These are phyloP conservation scores for Calliopum simillimum DNA, from an alignment of 2,888 invertebrate species.

Conservation along the genomic window DNA sequence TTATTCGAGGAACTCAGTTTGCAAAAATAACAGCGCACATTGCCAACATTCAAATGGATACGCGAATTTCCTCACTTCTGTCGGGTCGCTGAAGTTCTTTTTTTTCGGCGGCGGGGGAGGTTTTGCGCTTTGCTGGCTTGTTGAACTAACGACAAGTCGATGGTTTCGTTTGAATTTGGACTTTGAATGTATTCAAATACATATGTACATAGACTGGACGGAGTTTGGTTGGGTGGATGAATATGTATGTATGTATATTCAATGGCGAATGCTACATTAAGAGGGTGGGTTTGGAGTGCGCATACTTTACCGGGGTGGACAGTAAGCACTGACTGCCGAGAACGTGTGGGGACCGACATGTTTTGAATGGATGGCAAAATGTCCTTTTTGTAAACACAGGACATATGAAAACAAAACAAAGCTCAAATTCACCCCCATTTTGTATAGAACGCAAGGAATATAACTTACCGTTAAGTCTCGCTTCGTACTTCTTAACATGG, in stretches of 20 bases:
- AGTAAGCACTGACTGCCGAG: not conserved
- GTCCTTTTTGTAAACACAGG: conserved; percentile 52
- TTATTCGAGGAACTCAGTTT: conserved; percentile 20
- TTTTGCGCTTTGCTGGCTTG: not conserved
- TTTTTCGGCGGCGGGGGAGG: not conserved
- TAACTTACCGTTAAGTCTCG: too few species aligned
- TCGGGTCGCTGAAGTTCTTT: not conserved
- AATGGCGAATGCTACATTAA: not conserved
- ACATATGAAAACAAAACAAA: not conserved
- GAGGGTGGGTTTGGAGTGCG: not conserved
- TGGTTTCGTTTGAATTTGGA: too few species aligned
- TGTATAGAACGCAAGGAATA: too few species aligned
- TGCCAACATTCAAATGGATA: conserved; percentile 22
- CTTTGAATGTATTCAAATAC: too few species aligned
- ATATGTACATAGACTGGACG: too few species aligned
- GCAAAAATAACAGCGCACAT: conserved; percentile 31
- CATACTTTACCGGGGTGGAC: conserved; percentile 4
- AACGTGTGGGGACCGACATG: not conserved
- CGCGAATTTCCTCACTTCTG: conserved; percentile 11
- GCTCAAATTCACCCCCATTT: too few species aligned
- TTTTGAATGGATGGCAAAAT: conserved; percentile 59
- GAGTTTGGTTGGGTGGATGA: not conserved
- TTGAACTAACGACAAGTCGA: not conserved
- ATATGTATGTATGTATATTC: not conserved
- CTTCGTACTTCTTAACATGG: too few species aligned